Base-by-base conservation (phyloP, 2,113 vertebrate species). In the Amblyopsis rosae region DNA sequence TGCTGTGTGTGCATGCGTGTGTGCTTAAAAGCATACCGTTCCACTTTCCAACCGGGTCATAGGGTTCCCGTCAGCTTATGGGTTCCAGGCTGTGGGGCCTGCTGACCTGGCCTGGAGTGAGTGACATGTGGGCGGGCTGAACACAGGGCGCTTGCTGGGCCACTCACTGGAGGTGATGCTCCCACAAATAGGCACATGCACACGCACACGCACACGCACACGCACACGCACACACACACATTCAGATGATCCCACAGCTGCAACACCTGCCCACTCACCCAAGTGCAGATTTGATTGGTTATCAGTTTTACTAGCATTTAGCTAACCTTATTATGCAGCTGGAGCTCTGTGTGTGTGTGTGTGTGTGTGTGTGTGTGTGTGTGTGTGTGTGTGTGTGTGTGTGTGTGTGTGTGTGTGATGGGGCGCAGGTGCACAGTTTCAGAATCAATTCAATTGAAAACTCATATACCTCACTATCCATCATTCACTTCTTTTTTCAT, bases 371-470 rank as follows among this genome's bases (percentile, higher is more conserved):
- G 12, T 59, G 64, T 15, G 56, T n/a, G 35, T 59, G 11, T 33
- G 16, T 19, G 56, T 33, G 53, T 33, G 19, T 51, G 11, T 54
- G 69, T 48, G 45, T 64, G 51, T 57, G 17, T 62, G 69, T 54
- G 55, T 57, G 49, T 67, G 45, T 72, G 45, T 69, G 26, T 48
- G 56, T 41, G 53, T 3, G 35, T 11, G 68, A 55, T 64, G 58
- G 73, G 73, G 71, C 80, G 77, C 85, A 90, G 85, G 78, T 85
- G 85, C 73, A 67, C 33, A 59, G 59, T 32, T 70, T 72, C 67
- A 78, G 47, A 82, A 82, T 79, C 69, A 83, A 81, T 86, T 79
- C 59, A 69, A 66, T 55, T 74, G 81, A 73, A 82, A 82, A 63
- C 61, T 59, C 55, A 75, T 80, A 41, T 54, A 56, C 65, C 74